Evolutionary conservation across 2,888 invertebrate species (phyloP).

Genomic region (Podabrus alpinus): DNA sequence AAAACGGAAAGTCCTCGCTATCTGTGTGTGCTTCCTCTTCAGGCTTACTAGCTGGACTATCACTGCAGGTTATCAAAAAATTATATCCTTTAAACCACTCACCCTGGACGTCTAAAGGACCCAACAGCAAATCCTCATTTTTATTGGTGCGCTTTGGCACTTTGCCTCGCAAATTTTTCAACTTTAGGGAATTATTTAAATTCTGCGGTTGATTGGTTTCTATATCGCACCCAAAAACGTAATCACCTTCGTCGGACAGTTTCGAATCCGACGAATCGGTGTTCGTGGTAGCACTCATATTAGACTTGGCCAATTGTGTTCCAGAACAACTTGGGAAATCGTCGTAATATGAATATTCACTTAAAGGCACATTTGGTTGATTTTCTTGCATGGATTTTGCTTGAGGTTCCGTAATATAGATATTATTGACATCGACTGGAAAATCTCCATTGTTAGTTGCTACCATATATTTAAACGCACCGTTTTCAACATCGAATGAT

Average conservation of each 20-base stretch:
- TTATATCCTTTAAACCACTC: slow-evolving; percentile 61
- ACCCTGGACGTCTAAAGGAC: slow-evolving; percentile 59
- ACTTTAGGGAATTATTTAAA: slow-evolving; percentile 37
- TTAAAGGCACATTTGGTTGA: neutral
- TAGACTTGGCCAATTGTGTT: neutral
- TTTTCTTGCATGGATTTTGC: slow-evolving; percentile 57
- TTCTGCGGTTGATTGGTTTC: slow-evolving; percentile 19
- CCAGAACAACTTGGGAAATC: slow-evolving; percentile 10
- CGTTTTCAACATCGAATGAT: slow-evolving; percentile 47
- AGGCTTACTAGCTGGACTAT: slow-evolving; percentile 37
- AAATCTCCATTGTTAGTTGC: slow-evolving; percentile 53
- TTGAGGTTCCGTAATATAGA: slow-evolving; percentile 63
- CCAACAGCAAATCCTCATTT: slow-evolving; percentile 59
- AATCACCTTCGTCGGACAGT: neutral
- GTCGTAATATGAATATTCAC: neutral
- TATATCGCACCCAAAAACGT: slow-evolving; percentile 60
- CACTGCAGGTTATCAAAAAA: slow-evolving; percentile 65
- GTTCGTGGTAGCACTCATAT: neutral
- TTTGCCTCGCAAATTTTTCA: slow-evolving; percentile 60
- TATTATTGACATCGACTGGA: slow-evolving; percentile 57
- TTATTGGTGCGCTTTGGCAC: slow-evolving; percentile 58
- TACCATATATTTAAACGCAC: slow-evolving; percentile 53
- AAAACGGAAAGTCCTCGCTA: slow-evolving; percentile 61
- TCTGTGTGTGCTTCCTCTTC: slow-evolving; percentile 58
- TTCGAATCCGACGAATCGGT: neutral